phyloP scores from a whole-genome alignment of 2,797 vertebrate species.

The Sebastes diploproa region DNA sequence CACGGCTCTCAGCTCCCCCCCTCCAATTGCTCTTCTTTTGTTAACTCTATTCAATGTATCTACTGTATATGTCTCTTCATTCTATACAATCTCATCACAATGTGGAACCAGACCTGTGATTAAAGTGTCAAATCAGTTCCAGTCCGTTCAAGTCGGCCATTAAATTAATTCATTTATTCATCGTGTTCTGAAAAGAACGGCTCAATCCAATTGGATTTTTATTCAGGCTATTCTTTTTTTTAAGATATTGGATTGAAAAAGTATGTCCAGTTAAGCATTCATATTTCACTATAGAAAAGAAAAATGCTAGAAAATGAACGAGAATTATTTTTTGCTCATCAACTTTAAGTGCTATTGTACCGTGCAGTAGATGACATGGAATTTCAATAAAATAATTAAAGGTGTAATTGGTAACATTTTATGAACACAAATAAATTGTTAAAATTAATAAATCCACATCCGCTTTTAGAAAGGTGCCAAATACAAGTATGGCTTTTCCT shows the following conservation, averaged over 20 bases:
- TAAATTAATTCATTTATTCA: conserved; percentile 2
- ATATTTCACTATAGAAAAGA: not conserved
- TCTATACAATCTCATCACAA: not conserved
- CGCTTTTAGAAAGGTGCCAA: rapidly evolving
- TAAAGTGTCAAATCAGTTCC: conserved; percentile 9
- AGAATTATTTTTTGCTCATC: not conserved
- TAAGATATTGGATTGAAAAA: not conserved
- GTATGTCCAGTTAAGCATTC: not conserved
- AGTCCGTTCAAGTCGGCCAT: not conserved
- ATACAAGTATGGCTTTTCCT: too few species aligned
- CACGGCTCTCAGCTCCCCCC: not conserved
- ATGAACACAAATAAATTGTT: too few species aligned
- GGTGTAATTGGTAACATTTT: too few species aligned
- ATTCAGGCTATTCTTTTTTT: not conserved
- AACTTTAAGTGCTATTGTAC: not conserved
- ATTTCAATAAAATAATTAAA: not conserved
- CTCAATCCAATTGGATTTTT: not conserved
- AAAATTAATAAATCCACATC: too few species aligned
- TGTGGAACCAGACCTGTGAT: not conserved
- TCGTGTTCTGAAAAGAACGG: not conserved
- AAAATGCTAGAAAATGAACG: not conserved
- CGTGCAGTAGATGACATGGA: not conserved
- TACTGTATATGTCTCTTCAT: not conserved
- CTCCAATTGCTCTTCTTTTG: conserved; percentile 18
- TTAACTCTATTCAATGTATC: not conserved